Percentiles rank a stretch among this genome's conserved stretches.
Evolutionary conservation across 2,113 vertebrate genomes (phyloP).

Genomic region (Recurvirostra avosetta): DNA sequence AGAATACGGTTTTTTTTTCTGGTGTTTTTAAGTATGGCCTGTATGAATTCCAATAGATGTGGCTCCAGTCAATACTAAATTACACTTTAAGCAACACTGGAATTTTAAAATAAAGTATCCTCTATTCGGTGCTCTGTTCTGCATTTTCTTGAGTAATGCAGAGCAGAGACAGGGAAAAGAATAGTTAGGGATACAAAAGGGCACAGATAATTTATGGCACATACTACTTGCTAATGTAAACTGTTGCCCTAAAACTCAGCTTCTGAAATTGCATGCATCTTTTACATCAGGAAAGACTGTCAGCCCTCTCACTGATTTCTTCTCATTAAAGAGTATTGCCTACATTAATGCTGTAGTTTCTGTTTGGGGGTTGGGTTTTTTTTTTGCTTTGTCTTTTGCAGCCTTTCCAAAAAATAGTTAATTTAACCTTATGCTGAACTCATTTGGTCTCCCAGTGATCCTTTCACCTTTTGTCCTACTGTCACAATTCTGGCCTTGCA

Average conservation of each 20-base stretch:
- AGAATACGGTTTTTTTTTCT: neutral
- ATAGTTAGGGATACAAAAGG: neutral
- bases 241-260: neutral
- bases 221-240: neutral
- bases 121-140: neutral
- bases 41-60: neutral
- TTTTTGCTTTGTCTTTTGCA: neutral
- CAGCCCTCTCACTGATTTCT: neutral
- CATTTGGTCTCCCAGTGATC: neutral
- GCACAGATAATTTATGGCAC: neutral
- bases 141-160: neutral
- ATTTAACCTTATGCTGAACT: neutral
- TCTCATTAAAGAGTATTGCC: neutral
- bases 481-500: neutral
- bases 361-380: neutral
- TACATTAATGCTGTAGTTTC: neutral
- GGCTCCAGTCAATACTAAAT: neutral
- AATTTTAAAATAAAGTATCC: neutral
- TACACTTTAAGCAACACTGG: neutral
- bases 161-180: neutral
- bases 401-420: neutral
- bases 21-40: neutral
- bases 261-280: neutral
- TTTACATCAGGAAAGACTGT: neutral
- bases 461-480: neutral